Conservation (phyloP, 2,888 invertebrate species). For the Macrophya annulata region DNA sequence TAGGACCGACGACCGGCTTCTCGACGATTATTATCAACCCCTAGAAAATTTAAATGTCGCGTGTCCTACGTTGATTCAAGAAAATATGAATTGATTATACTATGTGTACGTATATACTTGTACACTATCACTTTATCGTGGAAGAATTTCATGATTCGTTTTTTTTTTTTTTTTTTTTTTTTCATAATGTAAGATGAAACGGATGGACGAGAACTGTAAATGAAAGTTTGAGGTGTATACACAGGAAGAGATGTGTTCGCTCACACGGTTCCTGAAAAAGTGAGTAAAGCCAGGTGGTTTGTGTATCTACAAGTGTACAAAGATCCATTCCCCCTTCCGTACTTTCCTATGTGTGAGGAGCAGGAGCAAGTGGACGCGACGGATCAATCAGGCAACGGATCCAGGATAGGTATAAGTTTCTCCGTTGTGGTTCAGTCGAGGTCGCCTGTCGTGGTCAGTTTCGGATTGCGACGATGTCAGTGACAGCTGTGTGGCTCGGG, state of each 20-base stretch:
- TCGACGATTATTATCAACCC: background rate
- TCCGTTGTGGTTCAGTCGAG: conserved; percentile 75
- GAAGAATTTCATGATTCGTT: background rate
- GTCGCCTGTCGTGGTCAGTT: conserved; percentile 79
- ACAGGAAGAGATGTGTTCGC: background rate
- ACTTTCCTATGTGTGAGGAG: conserved; percentile 57
- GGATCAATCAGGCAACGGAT: conserved; percentile 78
- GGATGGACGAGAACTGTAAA: background rate
- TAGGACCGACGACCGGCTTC: background rate
- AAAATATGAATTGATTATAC: background rate
- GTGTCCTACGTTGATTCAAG: background rate
- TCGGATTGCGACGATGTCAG: conserved; percentile 78
- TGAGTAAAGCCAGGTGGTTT: background rate
- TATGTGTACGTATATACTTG: background rate
- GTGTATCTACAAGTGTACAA: conserved; percentile 2
- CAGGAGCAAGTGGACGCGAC: conserved; percentile 78
- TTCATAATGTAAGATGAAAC: background rate
- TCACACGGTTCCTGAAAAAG: background rate
- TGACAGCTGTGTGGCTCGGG: conserved; percentile 73
- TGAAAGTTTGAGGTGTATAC: no score
- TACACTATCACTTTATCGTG: background rate
- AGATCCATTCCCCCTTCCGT: background rate
- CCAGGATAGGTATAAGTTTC: conserved; percentile 75
- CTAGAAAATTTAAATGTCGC: background rate
- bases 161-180: no score